Evolutionary conservation across 2,888 invertebrate genomes (phyloP), one percentile per base, ranked within the genome.

Genomic region (Suillia variegata): DNA sequence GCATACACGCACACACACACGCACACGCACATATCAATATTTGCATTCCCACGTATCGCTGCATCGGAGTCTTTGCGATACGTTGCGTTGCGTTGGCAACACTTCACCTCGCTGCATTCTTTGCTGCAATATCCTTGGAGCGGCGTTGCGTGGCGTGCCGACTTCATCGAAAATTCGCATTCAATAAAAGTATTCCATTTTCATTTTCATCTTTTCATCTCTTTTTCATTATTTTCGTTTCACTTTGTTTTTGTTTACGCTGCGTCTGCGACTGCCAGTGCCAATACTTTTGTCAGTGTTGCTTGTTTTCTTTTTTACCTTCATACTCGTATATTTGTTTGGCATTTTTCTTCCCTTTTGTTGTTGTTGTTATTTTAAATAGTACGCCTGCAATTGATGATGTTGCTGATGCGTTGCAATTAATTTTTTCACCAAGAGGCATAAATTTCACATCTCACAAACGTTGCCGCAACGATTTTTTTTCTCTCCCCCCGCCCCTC

Each of bases 381-480:
- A n/a, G n/a, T n/a, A n/a, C n/a, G n/a, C n/a, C 38, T 10, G 13
- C 38, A 38, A 38, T 13, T 38, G 10, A 38, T 38, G 38, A n/a
- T 38, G 38, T 38, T 38, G 38, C 38, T 38, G 38, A 17, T 18
- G 45, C 13, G 45, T 13, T 45, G 45, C 20, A 17, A 45, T 45
- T 45, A 45, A 45, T 45, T 45, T 18, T 18, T 45, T 17, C 45
- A 13, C 6, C 45, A 45, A 45, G 5, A 18, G 17, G 45, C 45
- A 45, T 45, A 5, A 4, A 20, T 18, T 45, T 45, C 15, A 38
- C n/a, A n/a, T n/a, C n/a, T n/a, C n/a, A n/a, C n/a, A n/a, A n/a
- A n/a, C n/a, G n/a, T 45, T 45, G 38, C 38, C 38, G n/a, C n/a
- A n/a, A n/a, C n/a, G n/a, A 38, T 38, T 38, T 38, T 38, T 13